phyloP scores from a whole-genome alignment of 2,888 invertebrate species.

The Athetis lepigone region DNA sequence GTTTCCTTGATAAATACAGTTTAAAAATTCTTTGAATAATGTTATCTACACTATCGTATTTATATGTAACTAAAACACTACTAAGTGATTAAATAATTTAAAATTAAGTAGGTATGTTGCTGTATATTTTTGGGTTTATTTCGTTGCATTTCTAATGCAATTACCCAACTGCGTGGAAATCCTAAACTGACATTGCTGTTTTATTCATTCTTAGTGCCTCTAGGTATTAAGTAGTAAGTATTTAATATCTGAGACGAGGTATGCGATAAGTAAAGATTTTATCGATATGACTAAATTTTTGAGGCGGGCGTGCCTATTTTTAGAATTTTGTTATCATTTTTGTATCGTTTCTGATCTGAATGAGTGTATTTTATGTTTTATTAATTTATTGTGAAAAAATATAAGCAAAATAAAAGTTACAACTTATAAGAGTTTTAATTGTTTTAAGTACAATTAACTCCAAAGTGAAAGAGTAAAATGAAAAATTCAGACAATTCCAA shows the following conservation, averaged over 20 bases:
- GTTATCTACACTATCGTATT: constrained; percentile 50
- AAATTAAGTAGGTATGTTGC: not conserved
- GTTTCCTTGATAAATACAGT: constrained; percentile 71
- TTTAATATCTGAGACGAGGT: constrained; percentile 19
- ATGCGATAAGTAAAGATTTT: constrained; percentile 35
- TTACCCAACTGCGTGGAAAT: not conserved
- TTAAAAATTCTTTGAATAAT: constrained; percentile 65
- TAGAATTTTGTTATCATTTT: constrained; percentile 11
- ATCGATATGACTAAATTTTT: constrained; percentile 21
- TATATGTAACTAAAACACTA: constrained; percentile 15
- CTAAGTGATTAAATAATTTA: constrained; percentile 25
- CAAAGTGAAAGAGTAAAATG: not conserved
- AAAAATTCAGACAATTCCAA: not conserved
- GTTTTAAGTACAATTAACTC: not conserved
- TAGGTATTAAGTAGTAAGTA: too few species aligned
- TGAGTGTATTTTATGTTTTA: not conserved
- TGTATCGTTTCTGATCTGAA: not conserved
- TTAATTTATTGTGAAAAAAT: constrained; percentile 3
- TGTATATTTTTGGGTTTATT: not conserved
- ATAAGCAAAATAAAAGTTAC: too few species aligned
- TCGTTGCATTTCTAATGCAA: constrained; percentile 1
- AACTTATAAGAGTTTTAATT: not conserved
- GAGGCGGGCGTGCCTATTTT: constrained; percentile 29
- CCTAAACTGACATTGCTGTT: not conserved
- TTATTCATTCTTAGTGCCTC: not conserved